Evolutionary conservation across 2,113 vertebrate species (phyloP).

Genomic region (Mobula birostris): DNA sequence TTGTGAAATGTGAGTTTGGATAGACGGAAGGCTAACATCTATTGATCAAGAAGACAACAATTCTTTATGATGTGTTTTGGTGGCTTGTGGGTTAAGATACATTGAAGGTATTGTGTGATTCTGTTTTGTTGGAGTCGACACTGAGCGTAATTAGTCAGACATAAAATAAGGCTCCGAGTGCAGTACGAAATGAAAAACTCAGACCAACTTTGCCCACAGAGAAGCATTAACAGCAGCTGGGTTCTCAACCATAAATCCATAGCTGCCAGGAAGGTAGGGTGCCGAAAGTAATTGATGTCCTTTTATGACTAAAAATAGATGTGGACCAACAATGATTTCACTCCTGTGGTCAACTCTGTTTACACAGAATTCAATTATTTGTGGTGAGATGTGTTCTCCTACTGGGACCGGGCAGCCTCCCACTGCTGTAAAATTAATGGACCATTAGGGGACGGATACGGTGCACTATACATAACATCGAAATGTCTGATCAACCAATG

Average conservation of each 20-base stretch:
- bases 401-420: neutral
- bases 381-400: neutral
- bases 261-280: neutral
- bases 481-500: neutral
- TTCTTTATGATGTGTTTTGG: neutral
- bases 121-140: neutral
- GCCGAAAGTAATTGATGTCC: constrained; percentile 9
- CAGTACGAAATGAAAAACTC: neutral
- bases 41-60: neutral
- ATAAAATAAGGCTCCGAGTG: neutral
- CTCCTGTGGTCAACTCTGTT: neutral
- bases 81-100: neutral
- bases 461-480: neutral
- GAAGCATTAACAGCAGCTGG: neutral
- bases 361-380: constrained; percentile 29
- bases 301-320: neutral
- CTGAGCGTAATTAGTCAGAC: neutral
- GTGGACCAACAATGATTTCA: neutral
- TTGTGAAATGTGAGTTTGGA: neutral
- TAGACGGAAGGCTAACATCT: neutral
- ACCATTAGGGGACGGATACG: neutral
- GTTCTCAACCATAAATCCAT: constrained; percentile 19
- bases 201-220: neutral
- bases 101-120: neutral
- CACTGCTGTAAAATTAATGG: neutral